Evolutionary conservation across 2,888 invertebrate genomes (phyloP), one percentile per base, ranked within the genome.

Genomic region (Helobdella robusta): DNA sequence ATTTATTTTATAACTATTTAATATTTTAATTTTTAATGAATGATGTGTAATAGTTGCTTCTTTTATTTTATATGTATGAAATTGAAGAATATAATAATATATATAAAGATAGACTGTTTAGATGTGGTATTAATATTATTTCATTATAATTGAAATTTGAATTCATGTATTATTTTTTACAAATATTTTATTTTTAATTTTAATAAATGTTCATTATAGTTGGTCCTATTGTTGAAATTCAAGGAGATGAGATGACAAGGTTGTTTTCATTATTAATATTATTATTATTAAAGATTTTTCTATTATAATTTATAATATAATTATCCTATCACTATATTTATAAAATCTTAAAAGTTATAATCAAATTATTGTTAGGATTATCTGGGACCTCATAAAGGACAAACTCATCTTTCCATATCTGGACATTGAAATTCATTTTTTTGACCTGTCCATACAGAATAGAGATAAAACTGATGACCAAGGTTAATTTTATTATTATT

Each of bases 311-410:
- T 46, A 32, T 30, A 1, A 20, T 59, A 59, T 11, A 8, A 15
- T 11, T 52, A 5, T n/a, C n/a, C 28, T 18, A 32, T n/a, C 1
- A n/a, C 35, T 18, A 61, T 1, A 46, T 46, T 44, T 60, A 30
- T 46, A 61, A 4, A 25, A 50, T 25, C 20, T 61, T 59, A 20
- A 4, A 32, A 34, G 18, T 32, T n/a, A n/a, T n/a, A n/a, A n/a
- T n/a, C n/a, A n/a, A n/a, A 20, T 15, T 1, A 23, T 50, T 72
- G 70, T 44, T 72, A 82, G 97, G 74, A 90, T 98, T 71, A 95
- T 98, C 77, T 98, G 97, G 97, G 93, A 95, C 76, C 84, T 89
- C 44, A 98, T 98, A 74, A 98, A 97, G 81, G 86, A 95, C 67
- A 97, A 97, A 80, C 84, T 98, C 46, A 94, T 98, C 76, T 82